Conservation (phyloP, 2,888 invertebrate genomes). For the Sphinx pinastri region DNA sequence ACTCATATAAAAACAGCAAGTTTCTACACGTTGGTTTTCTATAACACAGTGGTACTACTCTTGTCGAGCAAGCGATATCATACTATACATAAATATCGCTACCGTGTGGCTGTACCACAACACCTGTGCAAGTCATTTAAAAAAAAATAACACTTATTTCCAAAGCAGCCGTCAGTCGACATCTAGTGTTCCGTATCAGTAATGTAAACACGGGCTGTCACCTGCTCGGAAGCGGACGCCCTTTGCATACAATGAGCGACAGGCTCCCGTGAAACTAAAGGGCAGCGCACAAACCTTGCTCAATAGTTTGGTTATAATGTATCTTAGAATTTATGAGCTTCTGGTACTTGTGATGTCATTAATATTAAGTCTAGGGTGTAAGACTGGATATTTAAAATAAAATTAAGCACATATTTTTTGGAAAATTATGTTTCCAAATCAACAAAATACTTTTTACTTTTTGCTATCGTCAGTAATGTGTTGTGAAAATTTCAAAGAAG, state of each 20-base stretch:
- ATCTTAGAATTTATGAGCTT: not conserved
- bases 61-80: not conserved
- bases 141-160: not conserved
- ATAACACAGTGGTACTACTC: too few relatives aligned
- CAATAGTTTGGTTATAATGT: slow-evolving; percentile 19
- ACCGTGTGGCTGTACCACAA: not conserved
- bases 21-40: too few relatives aligned
- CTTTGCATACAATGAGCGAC: slow-evolving; percentile 79
- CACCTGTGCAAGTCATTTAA: not conserved
- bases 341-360: not conserved
- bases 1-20: too few relatives aligned
- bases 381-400: too few relatives aligned
- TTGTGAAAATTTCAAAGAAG: too few relatives aligned
- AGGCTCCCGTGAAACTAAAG: slow-evolving; percentile 55
- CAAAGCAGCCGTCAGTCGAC: not conserved
- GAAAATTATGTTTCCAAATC: too few relatives aligned
- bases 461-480: too few relatives aligned
- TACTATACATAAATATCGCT: too few relatives aligned
- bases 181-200: slow-evolving; percentile 38
- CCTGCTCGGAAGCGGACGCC: slow-evolving; percentile 58
- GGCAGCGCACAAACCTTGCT: slow-evolving; percentile 32
- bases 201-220: slow-evolving; percentile 49
- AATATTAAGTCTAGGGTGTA: not conserved
- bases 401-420: too few relatives aligned
- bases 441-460: too few relatives aligned